Evolutionary conservation across 2,888 invertebrate genomes (phyloP).

Genomic region (Dromius quadrimaculatus): DNA sequence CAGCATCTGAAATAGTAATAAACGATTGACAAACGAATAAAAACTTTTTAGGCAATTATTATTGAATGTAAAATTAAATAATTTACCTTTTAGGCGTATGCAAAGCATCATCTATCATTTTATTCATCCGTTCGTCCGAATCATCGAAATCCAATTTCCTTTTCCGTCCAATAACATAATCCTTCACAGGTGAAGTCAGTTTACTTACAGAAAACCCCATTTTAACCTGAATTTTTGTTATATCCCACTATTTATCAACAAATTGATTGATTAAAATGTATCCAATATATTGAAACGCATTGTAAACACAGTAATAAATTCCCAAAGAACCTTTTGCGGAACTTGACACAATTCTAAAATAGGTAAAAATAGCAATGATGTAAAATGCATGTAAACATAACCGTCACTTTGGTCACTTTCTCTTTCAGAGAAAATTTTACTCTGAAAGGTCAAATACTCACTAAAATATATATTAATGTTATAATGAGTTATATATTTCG

Average conservation of each 20-base stretch:
- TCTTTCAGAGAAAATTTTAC: conserved; percentile 12
- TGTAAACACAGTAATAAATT: not conserved
- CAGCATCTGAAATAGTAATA: too few species aligned
- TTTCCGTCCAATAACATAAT: conserved; percentile 68
- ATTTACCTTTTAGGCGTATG: conserved; percentile 76
- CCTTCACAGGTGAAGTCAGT: conserved; percentile 64
- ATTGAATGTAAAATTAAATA: too few species aligned
- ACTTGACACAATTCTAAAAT: conserved; percentile 42
- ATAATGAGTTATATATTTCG: too few species aligned
- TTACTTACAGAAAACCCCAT: conserved; percentile 68
- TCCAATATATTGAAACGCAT: conserved; percentile 2
- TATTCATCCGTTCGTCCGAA: conserved; percentile 67
- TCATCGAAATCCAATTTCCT: conserved; percentile 71
- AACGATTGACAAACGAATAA: too few species aligned
- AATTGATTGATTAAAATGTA: conserved; percentile 1
- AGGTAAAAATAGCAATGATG: conserved; percentile 47
- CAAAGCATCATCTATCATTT: conserved; percentile 70
- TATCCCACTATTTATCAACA: conserved; percentile 55
- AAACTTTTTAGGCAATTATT: too few species aligned
- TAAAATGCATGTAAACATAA: conserved; percentile 49
- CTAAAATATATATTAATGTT: too few species aligned
- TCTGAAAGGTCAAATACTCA: too few species aligned
- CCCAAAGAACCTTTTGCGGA: not conserved
- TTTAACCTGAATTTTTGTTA: conserved; percentile 11
- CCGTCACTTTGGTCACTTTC: conserved; percentile 50